Evolutionary conservation across 2,888 invertebrate genomes (phyloP).

Genomic region (Ochropacha duplaris): DNA sequence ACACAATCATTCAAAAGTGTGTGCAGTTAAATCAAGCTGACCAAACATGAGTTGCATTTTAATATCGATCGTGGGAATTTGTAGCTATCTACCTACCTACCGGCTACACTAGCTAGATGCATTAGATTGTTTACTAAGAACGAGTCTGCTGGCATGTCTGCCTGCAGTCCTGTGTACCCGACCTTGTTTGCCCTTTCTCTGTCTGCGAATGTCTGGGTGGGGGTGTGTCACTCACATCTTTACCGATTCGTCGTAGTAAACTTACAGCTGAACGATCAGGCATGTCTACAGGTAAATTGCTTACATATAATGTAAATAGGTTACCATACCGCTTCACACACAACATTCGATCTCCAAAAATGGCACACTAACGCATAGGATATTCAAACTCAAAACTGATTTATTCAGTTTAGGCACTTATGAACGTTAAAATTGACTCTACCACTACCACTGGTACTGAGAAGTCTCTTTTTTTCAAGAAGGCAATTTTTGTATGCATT

Average conservation of each 20-base stretch:
- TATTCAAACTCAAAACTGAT: no score
- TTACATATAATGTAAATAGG: no score
- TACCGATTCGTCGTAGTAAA: slow-evolving; percentile 5
- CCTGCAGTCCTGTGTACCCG: slow-evolving; percentile 6
- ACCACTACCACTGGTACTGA: no score
- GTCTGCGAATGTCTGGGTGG: slow-evolving; percentile 27
- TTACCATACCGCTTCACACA: no score
- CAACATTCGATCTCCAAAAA: no score
- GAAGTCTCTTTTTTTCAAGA: no score
- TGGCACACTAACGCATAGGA: no score
- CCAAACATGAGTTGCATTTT: background rate
- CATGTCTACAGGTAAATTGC: no score
- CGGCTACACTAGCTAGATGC: background rate
- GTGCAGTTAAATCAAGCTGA: background rate
- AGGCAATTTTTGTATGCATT: no score
- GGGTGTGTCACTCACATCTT: slow-evolving; percentile 40
- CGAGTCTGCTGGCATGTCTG: background rate
- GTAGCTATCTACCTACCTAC: background rate
- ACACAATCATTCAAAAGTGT: background rate
- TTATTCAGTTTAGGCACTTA: no score
- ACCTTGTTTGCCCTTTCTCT: slow-evolving; percentile 33
- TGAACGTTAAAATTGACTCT: no score
- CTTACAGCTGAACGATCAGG: no score
- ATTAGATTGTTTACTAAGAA: background rate
- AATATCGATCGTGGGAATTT: background rate